These are phyloP conservation scores for Passerina amoena DNA, from an alignment of 2,113 vertebrate genomes.

Conservation along the genomic window DNA sequence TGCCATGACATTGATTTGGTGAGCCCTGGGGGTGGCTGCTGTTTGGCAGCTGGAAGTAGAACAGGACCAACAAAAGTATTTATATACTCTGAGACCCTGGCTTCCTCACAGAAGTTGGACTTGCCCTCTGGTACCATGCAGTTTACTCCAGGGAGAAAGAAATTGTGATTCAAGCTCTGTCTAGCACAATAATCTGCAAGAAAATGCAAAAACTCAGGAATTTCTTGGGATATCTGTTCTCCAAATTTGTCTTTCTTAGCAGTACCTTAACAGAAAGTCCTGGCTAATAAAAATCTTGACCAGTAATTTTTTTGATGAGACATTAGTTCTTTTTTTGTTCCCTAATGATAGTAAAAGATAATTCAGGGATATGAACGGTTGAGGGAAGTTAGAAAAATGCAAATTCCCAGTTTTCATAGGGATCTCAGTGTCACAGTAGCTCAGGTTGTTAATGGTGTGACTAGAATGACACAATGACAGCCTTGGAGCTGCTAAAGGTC, in stretches of 20 bases:
- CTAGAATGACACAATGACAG: rapidly evolving
- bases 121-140: background rate
- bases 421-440: background rate
- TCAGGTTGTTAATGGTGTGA: background rate
- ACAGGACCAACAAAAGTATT: background rate
- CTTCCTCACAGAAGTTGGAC: background rate
- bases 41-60: background rate
- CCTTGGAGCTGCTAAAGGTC: background rate
- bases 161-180: background rate
- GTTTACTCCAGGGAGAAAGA: background rate
- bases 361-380: background rate
- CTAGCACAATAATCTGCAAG: background rate
- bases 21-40: background rate
- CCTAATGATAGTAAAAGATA: background rate
- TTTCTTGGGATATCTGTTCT: background rate
- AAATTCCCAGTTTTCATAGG: background rate
- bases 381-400: background rate
- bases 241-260: background rate
- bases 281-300: background rate
- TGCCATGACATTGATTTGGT: background rate
- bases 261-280: background rate
- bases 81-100: background rate
- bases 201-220: background rate
- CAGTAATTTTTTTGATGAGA: background rate
- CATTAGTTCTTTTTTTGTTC: background rate